Percentiles rank a stretch among this genome's conserved stretches.
phyloP scores from a whole-genome alignment of 1,140 invertebrate genomes.

The Drosophila nigromelanica region DNA sequence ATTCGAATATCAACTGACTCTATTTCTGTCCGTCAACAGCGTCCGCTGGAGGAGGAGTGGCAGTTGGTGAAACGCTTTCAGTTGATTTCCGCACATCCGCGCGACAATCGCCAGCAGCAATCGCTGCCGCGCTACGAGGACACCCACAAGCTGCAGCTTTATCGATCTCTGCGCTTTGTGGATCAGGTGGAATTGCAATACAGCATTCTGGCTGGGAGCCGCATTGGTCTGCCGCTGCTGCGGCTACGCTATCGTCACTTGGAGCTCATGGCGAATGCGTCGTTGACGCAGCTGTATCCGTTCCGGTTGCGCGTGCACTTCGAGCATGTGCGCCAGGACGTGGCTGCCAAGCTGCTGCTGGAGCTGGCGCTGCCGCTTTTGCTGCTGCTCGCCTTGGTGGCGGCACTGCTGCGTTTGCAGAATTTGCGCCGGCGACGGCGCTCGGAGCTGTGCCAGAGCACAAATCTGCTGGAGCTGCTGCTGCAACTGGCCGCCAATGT shows the following conservation, averaged over 20 bases:
- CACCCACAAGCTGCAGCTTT: slow-evolving; percentile 67
- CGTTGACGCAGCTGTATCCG: slow-evolving; percentile 50
- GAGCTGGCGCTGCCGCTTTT: slow-evolving; percentile 58
- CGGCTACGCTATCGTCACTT: slow-evolving; percentile 67
- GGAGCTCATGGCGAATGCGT: slow-evolving; percentile 56
- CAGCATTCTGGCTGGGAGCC: slow-evolving; percentile 57
- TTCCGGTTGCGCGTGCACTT: slow-evolving; percentile 58
- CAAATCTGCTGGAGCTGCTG: slow-evolving; percentile 65
- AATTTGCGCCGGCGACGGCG: slow-evolving; percentile 60
- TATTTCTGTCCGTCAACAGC: slow-evolving; percentile 20
- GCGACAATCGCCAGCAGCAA: slow-evolving; percentile 33
- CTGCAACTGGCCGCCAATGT: slow-evolving; percentile 65
- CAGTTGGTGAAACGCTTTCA: slow-evolving; percentile 89
- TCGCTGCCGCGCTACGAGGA: slow-evolving; percentile 65
- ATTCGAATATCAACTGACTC: neutral
- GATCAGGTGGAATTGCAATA: slow-evolving; percentile 68
- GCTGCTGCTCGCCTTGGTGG: slow-evolving; percentile 52
- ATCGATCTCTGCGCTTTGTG: slow-evolving; percentile 63
- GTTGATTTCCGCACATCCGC: slow-evolving; percentile 85
- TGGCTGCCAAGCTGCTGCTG: slow-evolving; percentile 46
- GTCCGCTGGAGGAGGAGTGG: slow-evolving; percentile 85
- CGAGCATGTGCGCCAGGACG: slow-evolving; percentile 27
- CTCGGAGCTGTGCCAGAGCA: slow-evolving; percentile 65
- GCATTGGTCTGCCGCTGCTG: slow-evolving; percentile 66
- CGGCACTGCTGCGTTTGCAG: slow-evolving; percentile 61